Base-by-base conservation (phyloP, 1,140 invertebrate genomes). In the Brachionus rubens region DNA sequence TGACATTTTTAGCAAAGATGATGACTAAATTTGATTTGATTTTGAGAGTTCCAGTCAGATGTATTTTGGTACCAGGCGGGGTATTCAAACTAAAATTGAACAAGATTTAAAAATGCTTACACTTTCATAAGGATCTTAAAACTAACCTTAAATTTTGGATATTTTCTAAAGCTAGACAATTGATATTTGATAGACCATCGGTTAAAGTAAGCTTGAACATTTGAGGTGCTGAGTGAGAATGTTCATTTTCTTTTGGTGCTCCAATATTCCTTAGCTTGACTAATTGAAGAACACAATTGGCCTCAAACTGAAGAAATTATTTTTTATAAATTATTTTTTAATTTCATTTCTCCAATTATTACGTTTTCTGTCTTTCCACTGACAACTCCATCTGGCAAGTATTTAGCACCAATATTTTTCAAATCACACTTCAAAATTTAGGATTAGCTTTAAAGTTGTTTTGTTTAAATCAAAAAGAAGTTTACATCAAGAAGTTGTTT, bases 231-330 rank as follows among this genome's bases (percentile, higher is more conserved):
- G 43, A 43, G 14, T 48, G 43, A 3, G 65, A 70, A 2, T 48
- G 16, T 21, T 70, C 65, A 19, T 70, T 70, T 24, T 70, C 65
- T 48, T 70, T 70, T 33, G 65, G 43, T 33, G 65, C 65, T 30
- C 43, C 46, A 12, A 70, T 48, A 30, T 70, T 70, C 9, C 65
- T 14, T 30, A 48, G 16, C 41, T 70, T 70, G 10, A 48, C 6
- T 12, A 70, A 33, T 50, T 70, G 65, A 24, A 70, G 26, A 0
- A 70, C 46, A 50, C 46, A 33, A 48, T 48, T 48, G 1, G 28
- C 46, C 50, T 48, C 28, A 48, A 33, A 21, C 65, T 70, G 24
- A 46, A 48, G 2, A 48, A 28, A 47, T n/a, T 28, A 6, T 47
- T n/a, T 26, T 47, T 28, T n/a, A 14, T 28, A 28, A 47, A 26